These are phyloP conservation scores for Neria commutata DNA, from an alignment of 2,888 invertebrate genomes.

Conservation along the genomic window DNA sequence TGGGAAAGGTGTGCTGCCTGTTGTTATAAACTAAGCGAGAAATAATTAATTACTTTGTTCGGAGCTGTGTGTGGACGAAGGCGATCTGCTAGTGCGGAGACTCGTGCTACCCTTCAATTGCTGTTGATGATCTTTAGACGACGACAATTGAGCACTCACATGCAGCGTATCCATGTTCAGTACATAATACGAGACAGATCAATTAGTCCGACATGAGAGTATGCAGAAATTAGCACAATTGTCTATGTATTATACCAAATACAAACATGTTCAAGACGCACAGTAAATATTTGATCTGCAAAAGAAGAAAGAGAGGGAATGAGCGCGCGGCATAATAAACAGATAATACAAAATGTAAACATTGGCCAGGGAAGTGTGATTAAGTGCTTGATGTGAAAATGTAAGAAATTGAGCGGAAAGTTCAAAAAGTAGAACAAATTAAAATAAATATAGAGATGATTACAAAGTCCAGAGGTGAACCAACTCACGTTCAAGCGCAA, in stretches of 20 bases:
- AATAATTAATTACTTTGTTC: slow-evolving; percentile 55
- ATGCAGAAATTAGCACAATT: neutral
- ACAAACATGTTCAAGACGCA: slow-evolving; percentile 22
- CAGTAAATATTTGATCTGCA: slow-evolving; percentile 33
- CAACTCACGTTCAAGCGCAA: slow-evolving; percentile 30
- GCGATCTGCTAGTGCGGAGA: slow-evolving; percentile 57
- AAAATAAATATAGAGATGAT: slow-evolving; percentile 20
- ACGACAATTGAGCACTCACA: slow-evolving; percentile 30
- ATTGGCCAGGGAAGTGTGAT: neutral
- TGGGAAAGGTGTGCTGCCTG: slow-evolving; percentile 18
- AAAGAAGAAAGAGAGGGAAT: slow-evolving; percentile 20
- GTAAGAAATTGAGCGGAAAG: neutral
- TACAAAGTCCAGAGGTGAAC: slow-evolving; percentile 50
- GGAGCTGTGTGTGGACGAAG: slow-evolving; percentile 53
- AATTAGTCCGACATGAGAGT: neutral
- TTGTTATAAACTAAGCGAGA: slow-evolving; percentile 10
- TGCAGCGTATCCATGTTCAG: slow-evolving; percentile 42
- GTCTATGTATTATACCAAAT: slow-evolving; percentile 43
- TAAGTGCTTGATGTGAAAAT: neutral
- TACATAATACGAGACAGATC: neutral
- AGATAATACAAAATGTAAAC: neutral
- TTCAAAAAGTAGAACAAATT: neutral
- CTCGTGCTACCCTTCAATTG: slow-evolving; percentile 32
- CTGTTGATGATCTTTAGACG: slow-evolving; percentile 32
- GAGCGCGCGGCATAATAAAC: neutral